Evolutionary conservation across 2,888 invertebrate species (phyloP).

Genomic region (Drosophila percnosoma): DNA sequence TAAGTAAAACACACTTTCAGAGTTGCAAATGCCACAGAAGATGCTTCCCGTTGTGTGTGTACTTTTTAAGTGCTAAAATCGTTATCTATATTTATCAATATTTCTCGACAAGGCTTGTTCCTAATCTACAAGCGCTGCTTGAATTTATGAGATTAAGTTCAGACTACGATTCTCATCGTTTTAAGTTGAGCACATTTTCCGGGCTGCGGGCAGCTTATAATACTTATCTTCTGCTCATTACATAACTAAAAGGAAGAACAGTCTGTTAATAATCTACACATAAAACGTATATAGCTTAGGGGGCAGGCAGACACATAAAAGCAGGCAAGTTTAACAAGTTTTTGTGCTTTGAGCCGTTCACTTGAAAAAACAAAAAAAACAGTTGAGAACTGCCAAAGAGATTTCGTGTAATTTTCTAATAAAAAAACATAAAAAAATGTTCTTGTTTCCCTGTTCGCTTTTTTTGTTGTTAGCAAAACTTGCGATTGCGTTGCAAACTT

Average conservation of each 20-base stretch:
- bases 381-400: conserved; percentile 31
- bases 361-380: conserved; percentile 13
- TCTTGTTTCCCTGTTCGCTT: neutral
- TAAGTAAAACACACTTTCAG: neutral
- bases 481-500: conserved; percentile 24
- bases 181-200: neutral
- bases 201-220: neutral
- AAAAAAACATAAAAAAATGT: conserved; percentile 6
- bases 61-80: neutral
- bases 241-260: conserved; percentile 4
- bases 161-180: neutral
- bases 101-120: neutral
- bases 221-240: conserved; percentile 10
- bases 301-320: conserved; percentile 16
- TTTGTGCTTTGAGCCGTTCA: conserved; percentile 17
- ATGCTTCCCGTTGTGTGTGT: neutral
- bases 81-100: neutral
- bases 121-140: neutral
- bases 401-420: conserved; percentile 40
- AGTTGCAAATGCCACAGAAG: neutral
- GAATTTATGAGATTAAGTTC: neutral
- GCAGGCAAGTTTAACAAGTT: conserved; percentile 33
- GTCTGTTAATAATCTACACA: neutral
- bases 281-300: neutral
- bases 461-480: conserved; percentile 17